Percentiles rank a stretch among this genome's conserved stretches.
Conservation (phyloP, 2,797 vertebrate genomes). For the Somateria mollissima region DNA sequence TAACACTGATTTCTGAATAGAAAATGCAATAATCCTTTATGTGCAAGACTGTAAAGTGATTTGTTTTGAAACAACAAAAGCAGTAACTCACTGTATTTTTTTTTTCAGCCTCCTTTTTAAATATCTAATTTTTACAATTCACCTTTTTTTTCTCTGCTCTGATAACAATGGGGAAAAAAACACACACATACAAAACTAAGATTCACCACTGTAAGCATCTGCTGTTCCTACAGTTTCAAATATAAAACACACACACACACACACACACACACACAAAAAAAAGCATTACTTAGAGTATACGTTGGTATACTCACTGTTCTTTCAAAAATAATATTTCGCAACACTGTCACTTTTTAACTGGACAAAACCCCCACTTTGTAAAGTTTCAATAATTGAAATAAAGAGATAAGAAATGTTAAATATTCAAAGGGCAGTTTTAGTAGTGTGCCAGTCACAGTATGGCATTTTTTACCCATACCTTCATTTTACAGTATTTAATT, state of each 20-base stretch:
- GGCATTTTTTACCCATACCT: not conserved
- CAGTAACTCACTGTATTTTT: not conserved
- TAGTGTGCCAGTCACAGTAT: not conserved
- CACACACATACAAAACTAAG: not conserved
- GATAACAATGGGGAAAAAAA: not conserved
- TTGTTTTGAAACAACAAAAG: not conserved
- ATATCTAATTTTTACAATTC: not conserved
- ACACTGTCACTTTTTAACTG: not conserved
- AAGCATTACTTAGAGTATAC: not conserved
- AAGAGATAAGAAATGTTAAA: not conserved
- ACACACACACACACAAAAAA: not conserved
- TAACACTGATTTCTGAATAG: not conserved
- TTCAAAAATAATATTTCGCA: not conserved
- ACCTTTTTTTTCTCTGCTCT: not conserved
- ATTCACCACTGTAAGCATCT: not conserved
- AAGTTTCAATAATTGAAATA: conserved; percentile 1
- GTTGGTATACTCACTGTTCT: not conserved
- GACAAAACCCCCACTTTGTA: not conserved
- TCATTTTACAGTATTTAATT: not conserved
- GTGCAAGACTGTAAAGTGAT: not conserved
- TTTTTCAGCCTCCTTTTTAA: not conserved
- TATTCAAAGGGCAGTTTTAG: conserved; percentile 20
- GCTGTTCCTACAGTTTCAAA: not conserved
- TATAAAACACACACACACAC: not conserved
- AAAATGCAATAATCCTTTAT: not conserved